Evolutionary conservation across 2,797 vertebrate genomes (phyloP).

Genomic region (Chelidonichthys spinosus): DNA sequence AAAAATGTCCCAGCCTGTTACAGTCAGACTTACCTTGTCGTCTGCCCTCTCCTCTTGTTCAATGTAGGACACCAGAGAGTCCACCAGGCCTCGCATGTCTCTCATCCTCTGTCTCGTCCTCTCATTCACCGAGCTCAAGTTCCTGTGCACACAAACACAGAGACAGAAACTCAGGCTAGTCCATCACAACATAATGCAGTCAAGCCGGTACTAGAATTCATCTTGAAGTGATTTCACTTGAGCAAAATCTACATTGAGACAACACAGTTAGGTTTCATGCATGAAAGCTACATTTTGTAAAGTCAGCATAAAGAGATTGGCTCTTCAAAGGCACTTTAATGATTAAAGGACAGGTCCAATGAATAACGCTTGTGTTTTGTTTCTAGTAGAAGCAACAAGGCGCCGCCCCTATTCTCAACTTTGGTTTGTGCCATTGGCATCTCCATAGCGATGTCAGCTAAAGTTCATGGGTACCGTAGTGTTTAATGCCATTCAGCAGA

Average conservation of each 20-base stretch:
- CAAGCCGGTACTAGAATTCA: not conserved
- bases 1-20: not conserved
- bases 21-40: constrained; percentile 87
- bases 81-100: constrained; percentile 89
- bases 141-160: constrained; percentile 76
- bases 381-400: not conserved
- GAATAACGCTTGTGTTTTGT: not conserved
- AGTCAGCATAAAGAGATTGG: not conserved
- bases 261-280: not conserved
- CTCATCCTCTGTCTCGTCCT: constrained; percentile 96
- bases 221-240: not conserved
- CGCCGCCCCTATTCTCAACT: not conserved
- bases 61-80: constrained; percentile 92
- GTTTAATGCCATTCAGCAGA: not conserved
- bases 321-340: not conserved
- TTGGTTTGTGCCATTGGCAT: not conserved
- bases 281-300: not conserved
- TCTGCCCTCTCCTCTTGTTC: constrained; percentile 88
- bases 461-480: not conserved
- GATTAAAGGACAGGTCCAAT: not conserved
- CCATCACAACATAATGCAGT: not conserved
- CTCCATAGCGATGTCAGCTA: not conserved
- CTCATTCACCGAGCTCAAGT: constrained; percentile 95
- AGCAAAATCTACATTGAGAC: not conserved
- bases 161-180: not conserved